Conservation (phyloP, 2,113 vertebrate genomes). For the Callithrix jacchus region DNA sequence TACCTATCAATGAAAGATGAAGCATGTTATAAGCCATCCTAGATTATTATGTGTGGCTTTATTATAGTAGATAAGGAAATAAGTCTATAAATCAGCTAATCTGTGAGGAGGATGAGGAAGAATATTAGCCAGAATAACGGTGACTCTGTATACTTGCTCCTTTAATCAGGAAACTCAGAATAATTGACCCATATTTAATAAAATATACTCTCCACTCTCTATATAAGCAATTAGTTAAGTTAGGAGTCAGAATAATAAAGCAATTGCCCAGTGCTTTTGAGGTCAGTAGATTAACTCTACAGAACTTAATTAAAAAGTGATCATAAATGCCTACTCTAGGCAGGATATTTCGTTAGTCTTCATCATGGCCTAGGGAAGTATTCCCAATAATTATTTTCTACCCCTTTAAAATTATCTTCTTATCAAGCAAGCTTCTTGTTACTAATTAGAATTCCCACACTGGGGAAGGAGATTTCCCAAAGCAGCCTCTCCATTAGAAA, state of each 20-base stretch:
- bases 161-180: slow-evolving; percentile 29
- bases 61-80: background rate
- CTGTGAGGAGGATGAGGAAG: slow-evolving; percentile 21
- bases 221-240: slow-evolving; percentile 46
- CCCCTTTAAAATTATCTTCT: slow-evolving; percentile 39
- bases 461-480: background rate
- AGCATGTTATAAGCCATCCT: background rate
- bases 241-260: slow-evolving; percentile 39
- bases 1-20: background rate
- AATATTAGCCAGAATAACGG: slow-evolving; percentile 14
- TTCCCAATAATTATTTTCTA: slow-evolving; percentile 56
- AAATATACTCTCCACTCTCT: slow-evolving; percentile 2
- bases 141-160: background rate
- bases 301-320: slow-evolving; percentile 68
- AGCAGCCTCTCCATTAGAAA: background rate
- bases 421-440: slow-evolving; percentile 31
- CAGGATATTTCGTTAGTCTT: slow-evolving; percentile 60
- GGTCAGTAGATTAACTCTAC: slow-evolving; percentile 56
- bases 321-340: slow-evolving; percentile 52
- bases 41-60: background rate
- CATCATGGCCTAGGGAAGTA: slow-evolving; percentile 27
- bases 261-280: slow-evolving; percentile 42
- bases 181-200: slow-evolving; percentile 21
- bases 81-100: background rate
- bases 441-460: slow-evolving; percentile 50